A percentile compares a stretch with the other conserved stretches of the same genome.
These are phyloP conservation scores for Coelopa pilipes DNA, from an alignment of 2,888 invertebrate species.

Conservation along the genomic window DNA sequence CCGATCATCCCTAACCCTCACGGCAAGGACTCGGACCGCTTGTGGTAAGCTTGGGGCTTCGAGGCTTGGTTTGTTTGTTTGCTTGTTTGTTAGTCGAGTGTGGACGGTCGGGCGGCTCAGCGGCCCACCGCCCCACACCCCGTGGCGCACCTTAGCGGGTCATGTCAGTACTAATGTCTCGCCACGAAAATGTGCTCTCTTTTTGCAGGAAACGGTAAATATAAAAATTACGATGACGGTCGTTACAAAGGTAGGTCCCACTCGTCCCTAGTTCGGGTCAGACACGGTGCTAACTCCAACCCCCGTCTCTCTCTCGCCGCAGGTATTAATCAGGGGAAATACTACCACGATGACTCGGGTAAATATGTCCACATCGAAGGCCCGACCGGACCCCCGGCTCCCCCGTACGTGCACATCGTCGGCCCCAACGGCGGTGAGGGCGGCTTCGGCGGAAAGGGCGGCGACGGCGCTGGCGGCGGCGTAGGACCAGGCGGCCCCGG, in stretches of 20 bases:
- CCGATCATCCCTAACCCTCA: neutral
- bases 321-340: slow-evolving; percentile 58
- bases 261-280: neutral
- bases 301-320: neutral
- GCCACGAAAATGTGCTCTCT: slow-evolving; percentile 43
- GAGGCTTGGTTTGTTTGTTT: neutral
- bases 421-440: slow-evolving; percentile 63
- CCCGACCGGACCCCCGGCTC: slow-evolving; percentile 65
- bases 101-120: neutral
- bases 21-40: neutral
- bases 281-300: no score
- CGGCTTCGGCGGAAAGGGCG: slow-evolving; percentile 56
- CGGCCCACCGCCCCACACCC: no score
- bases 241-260: slow-evolving; percentile 54
- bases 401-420: slow-evolving; percentile 59
- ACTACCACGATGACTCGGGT: slow-evolving; percentile 64
- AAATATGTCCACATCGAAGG: slow-evolving; percentile 65
- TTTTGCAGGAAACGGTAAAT: slow-evolving; percentile 56
- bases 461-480: slow-evolving; percentile 35
- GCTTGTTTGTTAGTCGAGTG: neutral
- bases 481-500: slow-evolving; percentile 61
- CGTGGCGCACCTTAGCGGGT: neutral
- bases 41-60: slow-evolving; percentile 26
- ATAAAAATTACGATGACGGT: slow-evolving; percentile 49
- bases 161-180: slow-evolving; percentile 33